These are phyloP conservation scores for Lepidonotus clava DNA, from an alignment of 2,888 invertebrate species.

Conservation along the genomic window DNA sequence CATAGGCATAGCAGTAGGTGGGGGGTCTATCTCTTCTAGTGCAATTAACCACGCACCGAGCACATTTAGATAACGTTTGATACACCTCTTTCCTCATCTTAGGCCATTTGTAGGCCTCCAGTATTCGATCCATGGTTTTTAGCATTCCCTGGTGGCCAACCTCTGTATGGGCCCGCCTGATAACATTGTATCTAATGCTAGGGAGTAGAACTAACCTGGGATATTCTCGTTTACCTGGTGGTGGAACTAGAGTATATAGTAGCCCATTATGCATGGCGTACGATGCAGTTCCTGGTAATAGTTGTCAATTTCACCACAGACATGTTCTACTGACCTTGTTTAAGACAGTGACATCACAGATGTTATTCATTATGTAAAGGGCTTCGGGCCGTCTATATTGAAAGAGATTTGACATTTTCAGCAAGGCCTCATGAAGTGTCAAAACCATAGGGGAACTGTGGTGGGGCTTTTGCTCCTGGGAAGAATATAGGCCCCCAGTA, in stretches of 20 bases:
- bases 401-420: too few relatives aligned
- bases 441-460: too few relatives aligned
- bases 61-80: neutral
- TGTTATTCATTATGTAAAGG: too few relatives aligned
- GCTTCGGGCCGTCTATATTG: too few relatives aligned
- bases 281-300: too few relatives aligned
- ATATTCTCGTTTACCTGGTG: neutral
- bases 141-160: constrained; percentile 33
- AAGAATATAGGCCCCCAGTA: too few relatives aligned
- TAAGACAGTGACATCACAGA: too few relatives aligned
- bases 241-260: neutral
- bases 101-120: constrained; percentile 51
- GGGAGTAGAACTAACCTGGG: neutral
- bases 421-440: too few relatives aligned
- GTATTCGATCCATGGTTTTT: constrained; percentile 39
- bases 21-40: neutral
- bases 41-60: neutral
- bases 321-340: too few relatives aligned
- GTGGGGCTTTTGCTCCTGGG: too few relatives aligned
- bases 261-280: neutral
- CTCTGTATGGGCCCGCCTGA: constrained; percentile 19
- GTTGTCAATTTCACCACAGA: too few relatives aligned
- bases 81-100: neutral
- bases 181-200: neutral
- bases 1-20: constrained; percentile 17